phyloP scores from a whole-genome alignment of 1,140 invertebrate species.

The Ceratitis capitata region DNA sequence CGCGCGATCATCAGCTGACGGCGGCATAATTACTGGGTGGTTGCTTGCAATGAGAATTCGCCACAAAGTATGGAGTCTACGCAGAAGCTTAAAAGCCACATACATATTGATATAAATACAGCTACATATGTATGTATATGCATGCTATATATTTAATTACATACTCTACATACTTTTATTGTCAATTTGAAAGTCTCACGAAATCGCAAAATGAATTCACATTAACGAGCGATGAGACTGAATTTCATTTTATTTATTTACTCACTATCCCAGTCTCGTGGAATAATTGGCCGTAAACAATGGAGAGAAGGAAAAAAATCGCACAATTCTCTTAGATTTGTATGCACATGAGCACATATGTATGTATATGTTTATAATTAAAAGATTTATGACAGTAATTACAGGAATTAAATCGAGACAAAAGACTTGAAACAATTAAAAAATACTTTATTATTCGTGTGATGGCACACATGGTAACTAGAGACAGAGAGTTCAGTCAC shows the following conservation, averaged over 20 bases:
- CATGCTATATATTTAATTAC: background rate
- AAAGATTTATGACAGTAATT: background rate
- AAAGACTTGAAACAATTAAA: too few species aligned
- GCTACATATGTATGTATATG: background rate
- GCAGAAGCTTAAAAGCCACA: background rate
- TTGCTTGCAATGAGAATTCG: background rate
- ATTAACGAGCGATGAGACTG: background rate
- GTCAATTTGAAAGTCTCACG: background rate
- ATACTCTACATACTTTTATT: background rate
- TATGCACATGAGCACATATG: background rate
- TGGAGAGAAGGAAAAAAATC: background rate
- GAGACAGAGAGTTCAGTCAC: too few species aligned
- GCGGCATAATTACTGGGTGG: background rate
- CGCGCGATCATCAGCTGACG: background rate
- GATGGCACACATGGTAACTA: too few species aligned
- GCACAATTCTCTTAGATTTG: background rate
- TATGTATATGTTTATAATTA: background rate
- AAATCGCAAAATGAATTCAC: background rate
- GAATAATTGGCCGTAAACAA: conserved; percentile 24
- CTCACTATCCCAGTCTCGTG: background rate
- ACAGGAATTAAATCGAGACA: background rate
- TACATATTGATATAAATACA: background rate
- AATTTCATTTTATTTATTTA: conserved; percentile 34
- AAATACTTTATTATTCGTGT: too few species aligned
- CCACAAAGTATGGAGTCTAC: background rate